Evolutionary conservation across 1,140 invertebrate genomes (phyloP).

Genomic region (Lanistes nyassanus): DNA sequence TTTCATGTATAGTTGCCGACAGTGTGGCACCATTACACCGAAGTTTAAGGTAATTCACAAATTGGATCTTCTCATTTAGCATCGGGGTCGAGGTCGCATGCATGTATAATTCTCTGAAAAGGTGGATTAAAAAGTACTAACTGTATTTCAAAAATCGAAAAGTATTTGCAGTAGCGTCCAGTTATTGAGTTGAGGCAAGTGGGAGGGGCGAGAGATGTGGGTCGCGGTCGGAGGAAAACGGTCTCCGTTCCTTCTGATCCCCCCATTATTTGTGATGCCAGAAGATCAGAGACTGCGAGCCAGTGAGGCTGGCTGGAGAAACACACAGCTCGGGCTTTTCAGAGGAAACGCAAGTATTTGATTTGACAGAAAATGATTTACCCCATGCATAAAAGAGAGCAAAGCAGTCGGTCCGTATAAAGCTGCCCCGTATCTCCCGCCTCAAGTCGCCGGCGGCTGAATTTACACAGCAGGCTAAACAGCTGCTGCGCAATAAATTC

Average conservation of each 20-base stretch:
- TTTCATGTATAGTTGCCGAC: no score
- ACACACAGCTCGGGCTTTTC: background rate
- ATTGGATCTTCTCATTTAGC: no score
- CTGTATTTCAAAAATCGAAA: no score
- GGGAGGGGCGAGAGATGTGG: no score
- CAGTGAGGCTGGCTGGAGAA: background rate
- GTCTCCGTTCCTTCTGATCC: background rate
- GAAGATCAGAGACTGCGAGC: background rate
- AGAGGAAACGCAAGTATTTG: constrained; percentile 11
- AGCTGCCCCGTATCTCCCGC: constrained; percentile 9
- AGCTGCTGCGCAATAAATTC: constrained; percentile 8
- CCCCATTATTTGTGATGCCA: background rate
- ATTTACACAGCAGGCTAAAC: constrained; percentile 9
- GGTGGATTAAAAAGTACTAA: no score
- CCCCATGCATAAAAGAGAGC: constrained; percentile 3
- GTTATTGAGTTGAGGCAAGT: background rate
- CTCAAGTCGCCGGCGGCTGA: background rate
- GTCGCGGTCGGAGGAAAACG: background rate
- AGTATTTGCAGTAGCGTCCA: background rate
- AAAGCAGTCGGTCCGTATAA: constrained; percentile 8
- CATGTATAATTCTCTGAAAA: no score
- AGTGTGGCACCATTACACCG: no score
- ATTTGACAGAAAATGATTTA: constrained; percentile 15
- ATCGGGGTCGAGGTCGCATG: no score
- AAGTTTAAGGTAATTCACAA: no score